Evolutionary conservation across 2,888 invertebrate species (phyloP).

Genomic region (Drosophila histrio): DNA sequence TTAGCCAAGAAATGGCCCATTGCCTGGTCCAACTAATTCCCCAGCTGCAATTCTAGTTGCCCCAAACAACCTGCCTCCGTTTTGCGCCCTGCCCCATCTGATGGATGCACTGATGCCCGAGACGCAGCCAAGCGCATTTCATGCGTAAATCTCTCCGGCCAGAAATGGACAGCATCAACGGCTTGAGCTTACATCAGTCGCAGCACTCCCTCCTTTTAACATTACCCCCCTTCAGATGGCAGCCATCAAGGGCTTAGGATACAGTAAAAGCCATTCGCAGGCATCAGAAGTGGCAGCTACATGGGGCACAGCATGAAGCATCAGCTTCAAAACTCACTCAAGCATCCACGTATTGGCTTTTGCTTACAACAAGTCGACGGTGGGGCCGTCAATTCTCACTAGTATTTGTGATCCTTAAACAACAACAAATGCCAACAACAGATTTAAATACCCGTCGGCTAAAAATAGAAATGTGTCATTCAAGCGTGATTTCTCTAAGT

Average conservation of each 20-base stretch:
- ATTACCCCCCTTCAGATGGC: neutral
- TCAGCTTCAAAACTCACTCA: slow-evolving; percentile 12
- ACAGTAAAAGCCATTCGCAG: slow-evolving; percentile 12
- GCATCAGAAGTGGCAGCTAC: slow-evolving; percentile 11
- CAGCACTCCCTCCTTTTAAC: neutral
- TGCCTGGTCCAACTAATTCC: slow-evolving; percentile 38
- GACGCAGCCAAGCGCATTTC: slow-evolving; percentile 46
- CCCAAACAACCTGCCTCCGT: neutral
- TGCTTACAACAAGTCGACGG: neutral
- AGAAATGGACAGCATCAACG: slow-evolving; percentile 43
- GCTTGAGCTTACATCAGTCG: slow-evolving; percentile 39
- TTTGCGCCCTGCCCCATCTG: neutral
- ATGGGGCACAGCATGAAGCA: slow-evolving; percentile 3
- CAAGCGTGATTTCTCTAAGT: neutral
- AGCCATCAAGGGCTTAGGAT: slow-evolving; percentile 41
- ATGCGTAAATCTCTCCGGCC: slow-evolving; percentile 51
- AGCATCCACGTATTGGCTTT: slow-evolving; percentile 19
- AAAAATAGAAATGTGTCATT: neutral
- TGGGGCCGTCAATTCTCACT: slow-evolving; percentile 12
- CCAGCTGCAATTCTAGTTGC: slow-evolving; percentile 23
- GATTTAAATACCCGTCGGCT: neutral
- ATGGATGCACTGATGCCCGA: slow-evolving; percentile 9
- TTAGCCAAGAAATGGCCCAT: slow-evolving; percentile 6
- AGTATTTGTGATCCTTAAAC: neutral
- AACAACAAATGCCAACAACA: neutral